These are phyloP conservation scores for Meandrusa payeni DNA, from an alignment of 2,888 invertebrate species.

Conservation along the genomic window DNA sequence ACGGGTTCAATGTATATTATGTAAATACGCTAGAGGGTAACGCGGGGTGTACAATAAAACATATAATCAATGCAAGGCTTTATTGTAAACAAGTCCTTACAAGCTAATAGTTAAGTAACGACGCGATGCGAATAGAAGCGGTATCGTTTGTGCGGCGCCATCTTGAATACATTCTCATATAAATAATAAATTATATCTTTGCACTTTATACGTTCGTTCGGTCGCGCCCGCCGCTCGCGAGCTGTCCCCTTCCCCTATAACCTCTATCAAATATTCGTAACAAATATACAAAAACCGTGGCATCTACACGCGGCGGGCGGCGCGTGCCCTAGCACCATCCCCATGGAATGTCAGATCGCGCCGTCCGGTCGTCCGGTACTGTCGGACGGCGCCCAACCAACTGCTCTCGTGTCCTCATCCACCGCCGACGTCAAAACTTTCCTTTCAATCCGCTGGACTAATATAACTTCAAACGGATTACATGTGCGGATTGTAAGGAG, in stretches of 20 bases:
- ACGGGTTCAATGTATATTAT: constrained; percentile 2
- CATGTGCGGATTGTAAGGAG: neutral
- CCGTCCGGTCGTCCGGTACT: too few relatives aligned
- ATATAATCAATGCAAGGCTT: constrained; percentile 75
- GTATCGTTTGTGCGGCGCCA: constrained; percentile 47
- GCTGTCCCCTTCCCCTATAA: constrained; percentile 32
- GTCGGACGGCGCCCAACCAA: constrained; percentile 17
- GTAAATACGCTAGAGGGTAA: constrained; percentile 31
- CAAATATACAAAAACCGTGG: constrained; percentile 66
- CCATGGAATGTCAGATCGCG: constrained; percentile 36
- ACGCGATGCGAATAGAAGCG: constrained; percentile 61
- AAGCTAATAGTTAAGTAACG: constrained; percentile 75
- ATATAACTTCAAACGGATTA: constrained; percentile 1
- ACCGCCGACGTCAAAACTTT: neutral
- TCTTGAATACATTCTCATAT: constrained; percentile 48
- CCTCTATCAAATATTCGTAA: constrained; percentile 40
- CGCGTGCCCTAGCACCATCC: constrained; percentile 30
- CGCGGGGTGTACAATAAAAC: constrained; percentile 44
- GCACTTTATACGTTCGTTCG: constrained; percentile 33
- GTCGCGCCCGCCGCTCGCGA: constrained; percentile 36
- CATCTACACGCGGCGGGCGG: constrained; percentile 29
- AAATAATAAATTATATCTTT: constrained; percentile 47
- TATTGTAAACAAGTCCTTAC: constrained; percentile 71
- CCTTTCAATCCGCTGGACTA: neutral
- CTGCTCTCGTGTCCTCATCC: constrained; percentile 24